phyloP scores from a whole-genome alignment of 2,888 invertebrate species.

The Rhamphomyia laevipes region DNA sequence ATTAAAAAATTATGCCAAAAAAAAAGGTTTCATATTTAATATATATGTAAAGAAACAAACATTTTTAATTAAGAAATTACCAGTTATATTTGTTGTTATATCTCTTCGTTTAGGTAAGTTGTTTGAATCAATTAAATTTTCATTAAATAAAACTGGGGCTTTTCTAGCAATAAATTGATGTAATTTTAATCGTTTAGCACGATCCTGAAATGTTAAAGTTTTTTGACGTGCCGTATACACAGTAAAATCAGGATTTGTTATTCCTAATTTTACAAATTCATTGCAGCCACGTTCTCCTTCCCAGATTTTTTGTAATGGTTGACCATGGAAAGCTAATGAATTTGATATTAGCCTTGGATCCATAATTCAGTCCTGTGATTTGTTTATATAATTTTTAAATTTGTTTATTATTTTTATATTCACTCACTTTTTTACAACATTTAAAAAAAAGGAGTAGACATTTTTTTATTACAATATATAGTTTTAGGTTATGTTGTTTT shows the following conservation, averaged over 20 bases:
- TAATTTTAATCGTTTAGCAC: conserved; percentile 68
- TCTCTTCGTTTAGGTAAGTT: not conserved
- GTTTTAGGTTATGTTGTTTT: too few relatives aligned
- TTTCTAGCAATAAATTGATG: conserved; percentile 82
- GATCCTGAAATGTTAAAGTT: conserved; percentile 69
- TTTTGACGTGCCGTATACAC: conserved; percentile 70
- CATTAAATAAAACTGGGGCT: conserved; percentile 57
- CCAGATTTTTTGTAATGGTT: conserved; percentile 79
- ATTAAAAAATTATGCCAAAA: not conserved
- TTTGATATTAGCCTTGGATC: conserved; percentile 44
- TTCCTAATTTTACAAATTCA: conserved; percentile 52
- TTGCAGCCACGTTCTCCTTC: conserved; percentile 71
- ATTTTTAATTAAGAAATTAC: not conserved
- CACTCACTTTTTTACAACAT: too few relatives aligned
- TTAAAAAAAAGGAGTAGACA: too few relatives aligned
- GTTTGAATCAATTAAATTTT: not conserved
- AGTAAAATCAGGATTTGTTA: conserved; percentile 55
- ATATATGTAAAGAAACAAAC: too few relatives aligned
- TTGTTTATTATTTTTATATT: too few relatives aligned
- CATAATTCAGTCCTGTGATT: conserved; percentile 14
- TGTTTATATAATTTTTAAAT: too few relatives aligned
- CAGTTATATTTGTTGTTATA: not conserved
- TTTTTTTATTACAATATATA: too few relatives aligned
- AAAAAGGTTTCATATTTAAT: too few relatives aligned
- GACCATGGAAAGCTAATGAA: conserved; percentile 74